These are phyloP conservation scores for Eptesicus fuscus DNA, from an alignment of 2,113 vertebrate genomes.

Conservation along the genomic window DNA sequence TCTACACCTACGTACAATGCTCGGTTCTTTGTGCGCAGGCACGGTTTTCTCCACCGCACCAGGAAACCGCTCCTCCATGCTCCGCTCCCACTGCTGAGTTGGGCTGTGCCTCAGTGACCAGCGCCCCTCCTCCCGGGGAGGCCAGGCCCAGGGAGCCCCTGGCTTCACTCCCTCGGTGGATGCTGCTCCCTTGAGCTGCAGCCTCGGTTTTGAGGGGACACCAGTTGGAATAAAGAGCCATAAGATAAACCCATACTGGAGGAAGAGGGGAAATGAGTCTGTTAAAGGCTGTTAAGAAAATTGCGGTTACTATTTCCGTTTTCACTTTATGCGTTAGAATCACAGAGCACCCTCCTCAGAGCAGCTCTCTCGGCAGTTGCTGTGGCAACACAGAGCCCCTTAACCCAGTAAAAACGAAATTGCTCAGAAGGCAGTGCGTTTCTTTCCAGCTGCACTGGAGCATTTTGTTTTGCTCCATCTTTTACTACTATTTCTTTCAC, in stretches of 20 bases:
- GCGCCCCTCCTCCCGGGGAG: neutral
- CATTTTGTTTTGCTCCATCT: neutral
- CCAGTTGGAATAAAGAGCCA: neutral
- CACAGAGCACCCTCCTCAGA: neutral
- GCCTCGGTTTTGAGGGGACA: neutral
- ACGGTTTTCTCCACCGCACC: neutral
- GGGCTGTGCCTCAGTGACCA: neutral
- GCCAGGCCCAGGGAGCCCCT: neutral
- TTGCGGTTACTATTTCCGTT: neutral
- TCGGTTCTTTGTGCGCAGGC: neutral
- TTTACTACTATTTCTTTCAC: slow-evolving; percentile 19
- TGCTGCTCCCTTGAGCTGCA: neutral
- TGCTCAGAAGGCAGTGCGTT: slow-evolving; percentile 24
- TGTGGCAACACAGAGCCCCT: slow-evolving; percentile 55
- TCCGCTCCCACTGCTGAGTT: neutral
- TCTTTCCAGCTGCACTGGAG: slow-evolving; percentile 5
- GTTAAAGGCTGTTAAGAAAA: slow-evolving; percentile 21
- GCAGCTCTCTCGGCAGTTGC: slow-evolving; percentile 50
- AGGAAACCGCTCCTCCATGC: neutral
- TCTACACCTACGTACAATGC: neutral
- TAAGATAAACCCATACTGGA: neutral
- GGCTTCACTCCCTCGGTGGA: neutral
- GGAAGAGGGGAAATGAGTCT: neutral
- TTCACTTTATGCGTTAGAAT: neutral
- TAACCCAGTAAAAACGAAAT: slow-evolving; percentile 32